A percentile compares a stretch with the other conserved stretches of the same genome.
Evolutionary conservation across 2,113 vertebrate species (phyloP).

Genomic region (Callocephalon fimbriatum): DNA sequence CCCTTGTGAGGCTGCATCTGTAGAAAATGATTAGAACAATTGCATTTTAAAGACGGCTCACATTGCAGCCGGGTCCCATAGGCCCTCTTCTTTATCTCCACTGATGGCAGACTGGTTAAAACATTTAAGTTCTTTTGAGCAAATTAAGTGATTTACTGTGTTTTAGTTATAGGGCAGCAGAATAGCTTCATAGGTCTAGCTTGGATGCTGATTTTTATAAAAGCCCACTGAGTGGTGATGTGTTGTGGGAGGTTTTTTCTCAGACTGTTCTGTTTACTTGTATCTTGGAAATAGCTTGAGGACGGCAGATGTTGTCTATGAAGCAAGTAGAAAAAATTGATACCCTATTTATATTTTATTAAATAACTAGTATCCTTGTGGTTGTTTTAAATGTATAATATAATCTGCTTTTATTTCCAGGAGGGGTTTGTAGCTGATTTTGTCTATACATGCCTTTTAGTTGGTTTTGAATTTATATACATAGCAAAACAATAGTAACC

Average conservation of each 20-base stretch:
- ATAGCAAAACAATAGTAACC: background rate
- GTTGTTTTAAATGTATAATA: background rate
- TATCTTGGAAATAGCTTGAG: background rate
- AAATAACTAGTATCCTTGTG: background rate
- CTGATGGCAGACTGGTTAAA: constrained; percentile 83
- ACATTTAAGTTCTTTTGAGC: constrained; percentile 84
- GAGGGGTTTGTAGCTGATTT: background rate
- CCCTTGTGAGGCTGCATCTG: constrained; percentile 93
- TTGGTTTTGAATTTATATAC: constrained; percentile 20
- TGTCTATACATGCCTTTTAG: background rate
- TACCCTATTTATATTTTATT: background rate
- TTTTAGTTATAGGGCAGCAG: constrained; percentile 65
- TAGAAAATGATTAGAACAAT: constrained; percentile 98
- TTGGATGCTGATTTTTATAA: constrained; percentile 49
- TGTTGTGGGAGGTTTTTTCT: background rate
- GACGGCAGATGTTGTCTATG: background rate
- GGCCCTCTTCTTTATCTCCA: constrained; percentile 85
- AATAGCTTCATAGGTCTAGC: constrained; percentile 61
- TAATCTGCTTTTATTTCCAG: background rate
- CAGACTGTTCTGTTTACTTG: background rate
- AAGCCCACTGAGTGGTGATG: background rate
- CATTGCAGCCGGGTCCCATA: constrained; percentile 85
- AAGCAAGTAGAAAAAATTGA: background rate
- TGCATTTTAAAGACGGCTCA: constrained; percentile 94
- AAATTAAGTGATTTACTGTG: constrained; percentile 85